Percentiles rank a stretch among this genome's conserved stretches.
These are phyloP conservation scores for Albula glossodonta DNA, from an alignment of 2,113 vertebrate genomes.

Conservation along the genomic window DNA sequence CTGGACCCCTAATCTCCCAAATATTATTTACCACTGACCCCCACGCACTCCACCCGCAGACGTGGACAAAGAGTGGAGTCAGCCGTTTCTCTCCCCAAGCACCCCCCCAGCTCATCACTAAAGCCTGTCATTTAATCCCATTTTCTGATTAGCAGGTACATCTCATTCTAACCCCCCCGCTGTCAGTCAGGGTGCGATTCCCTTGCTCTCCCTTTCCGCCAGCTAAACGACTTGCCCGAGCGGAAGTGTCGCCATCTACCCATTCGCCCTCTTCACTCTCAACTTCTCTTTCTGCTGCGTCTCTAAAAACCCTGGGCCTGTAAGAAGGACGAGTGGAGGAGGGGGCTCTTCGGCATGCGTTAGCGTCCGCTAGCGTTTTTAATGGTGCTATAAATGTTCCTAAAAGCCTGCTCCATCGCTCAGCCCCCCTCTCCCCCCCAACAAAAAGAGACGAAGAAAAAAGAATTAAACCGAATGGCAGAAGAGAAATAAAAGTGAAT, in stretches of 20 bases:
- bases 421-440: slow-evolving; percentile 44
- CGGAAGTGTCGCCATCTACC: too few species aligned
- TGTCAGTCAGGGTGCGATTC: too few species aligned
- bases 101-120: slow-evolving; percentile 24
- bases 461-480: slow-evolving; percentile 68
- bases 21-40: slow-evolving; percentile 66
- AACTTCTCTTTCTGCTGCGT: too few species aligned
- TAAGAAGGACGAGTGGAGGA: slow-evolving; percentile 26
- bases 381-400: slow-evolving; percentile 70
- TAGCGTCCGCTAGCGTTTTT: slow-evolving; percentile 61
- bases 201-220: background rate
- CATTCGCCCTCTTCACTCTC: too few species aligned
- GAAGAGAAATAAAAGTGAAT: slow-evolving; percentile 69
- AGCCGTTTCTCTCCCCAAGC: slow-evolving; percentile 44
- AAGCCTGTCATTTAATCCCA: slow-evolving; percentile 28
- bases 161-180: slow-evolving; percentile 10
- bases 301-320: too few species aligned
- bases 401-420: slow-evolving; percentile 59
- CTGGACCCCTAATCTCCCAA: slow-evolving; percentile 68
- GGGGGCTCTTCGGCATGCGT: slow-evolving; percentile 41
- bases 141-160: slow-evolving; percentile 42
- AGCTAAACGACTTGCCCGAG: background rate
- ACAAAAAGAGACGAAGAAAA: slow-evolving; percentile 50
- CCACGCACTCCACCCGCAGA: slow-evolving; percentile 55
- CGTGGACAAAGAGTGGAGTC: slow-evolving; percentile 57